Conservation (phyloP, 2,113 vertebrate genomes). For the Psittacara wagleri region DNA sequence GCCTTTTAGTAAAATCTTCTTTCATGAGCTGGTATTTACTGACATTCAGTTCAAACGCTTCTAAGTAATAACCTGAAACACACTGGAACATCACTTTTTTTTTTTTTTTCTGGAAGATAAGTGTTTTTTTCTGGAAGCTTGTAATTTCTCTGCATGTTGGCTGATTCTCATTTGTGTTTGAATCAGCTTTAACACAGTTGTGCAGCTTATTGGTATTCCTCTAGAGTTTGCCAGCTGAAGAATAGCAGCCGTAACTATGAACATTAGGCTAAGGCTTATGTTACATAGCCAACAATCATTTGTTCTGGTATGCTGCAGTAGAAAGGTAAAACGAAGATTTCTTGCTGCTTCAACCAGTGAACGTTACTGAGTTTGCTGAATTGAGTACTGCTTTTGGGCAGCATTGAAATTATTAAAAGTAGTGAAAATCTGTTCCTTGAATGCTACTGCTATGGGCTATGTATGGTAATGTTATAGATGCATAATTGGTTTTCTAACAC, state of each 20-base stretch:
- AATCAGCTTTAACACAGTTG: neutral
- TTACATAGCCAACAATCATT: neutral
- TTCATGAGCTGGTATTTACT: neutral
- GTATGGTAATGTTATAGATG: neutral
- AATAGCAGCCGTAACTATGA: neutral
- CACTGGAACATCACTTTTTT: neutral
- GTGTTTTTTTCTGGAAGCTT: neutral
- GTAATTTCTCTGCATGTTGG: neutral
- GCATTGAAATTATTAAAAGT: neutral
- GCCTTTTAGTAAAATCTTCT: neutral
- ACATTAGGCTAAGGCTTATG: neutral
- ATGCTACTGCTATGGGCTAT: neutral
- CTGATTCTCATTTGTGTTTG: neutral
- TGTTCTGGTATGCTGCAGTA: neutral
- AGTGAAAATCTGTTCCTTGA: neutral
- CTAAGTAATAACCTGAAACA: neutral
- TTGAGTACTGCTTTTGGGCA: neutral
- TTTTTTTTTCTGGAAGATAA: neutral
- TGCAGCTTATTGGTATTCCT: neutral
- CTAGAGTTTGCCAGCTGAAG: conserved; percentile 24
- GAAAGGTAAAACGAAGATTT: neutral
- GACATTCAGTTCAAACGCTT: neutral
- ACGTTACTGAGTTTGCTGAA: neutral
- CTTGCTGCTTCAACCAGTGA: neutral
- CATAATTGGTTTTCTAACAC: neutral